These are phyloP conservation scores for Epinephelus awoara DNA, from an alignment of 2,797 vertebrate genomes.

Conservation along the genomic window DNA sequence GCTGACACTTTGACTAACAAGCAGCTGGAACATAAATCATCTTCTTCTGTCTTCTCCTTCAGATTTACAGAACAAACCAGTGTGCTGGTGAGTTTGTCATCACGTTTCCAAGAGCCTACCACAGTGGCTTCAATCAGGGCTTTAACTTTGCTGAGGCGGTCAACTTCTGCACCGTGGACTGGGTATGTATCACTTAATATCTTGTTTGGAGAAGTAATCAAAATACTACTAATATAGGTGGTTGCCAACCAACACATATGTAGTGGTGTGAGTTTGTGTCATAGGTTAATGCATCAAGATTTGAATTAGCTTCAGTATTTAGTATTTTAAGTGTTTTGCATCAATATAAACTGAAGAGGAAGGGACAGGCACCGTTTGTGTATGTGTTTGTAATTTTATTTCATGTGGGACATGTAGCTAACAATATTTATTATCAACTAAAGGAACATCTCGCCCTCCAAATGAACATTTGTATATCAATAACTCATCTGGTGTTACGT, in stretches of 20 bases:
- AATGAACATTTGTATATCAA: too few species aligned
- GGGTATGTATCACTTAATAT: constrained; percentile 84
- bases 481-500: too few species aligned
- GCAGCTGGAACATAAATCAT: neutral
- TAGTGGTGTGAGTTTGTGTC: constrained; percentile 4
- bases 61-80: constrained; percentile 98
- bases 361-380: neutral
- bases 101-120: constrained; percentile 97
- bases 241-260: neutral
- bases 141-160: constrained; percentile 99
- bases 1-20: neutral
- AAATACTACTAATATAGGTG: neutral
- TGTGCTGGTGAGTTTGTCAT: constrained; percentile 98
- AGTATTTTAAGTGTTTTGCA: neutral
- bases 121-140: constrained; percentile 98
- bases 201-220: neutral
- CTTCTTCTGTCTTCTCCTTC: constrained; percentile 22
- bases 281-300: neutral
- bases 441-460: too few species aligned
- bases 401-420: too few species aligned
- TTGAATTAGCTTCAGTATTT: neutral
- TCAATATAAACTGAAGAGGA: neutral
- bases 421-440: too few species aligned
- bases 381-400: neutral
- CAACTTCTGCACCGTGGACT: constrained; percentile 98